Percentiles rank a stretch among this genome's conserved stretches.
These are phyloP conservation scores for Callyntrura guangdongensis DNA, from an alignment of 2,888 invertebrate genomes.

Conservation along the genomic window DNA sequence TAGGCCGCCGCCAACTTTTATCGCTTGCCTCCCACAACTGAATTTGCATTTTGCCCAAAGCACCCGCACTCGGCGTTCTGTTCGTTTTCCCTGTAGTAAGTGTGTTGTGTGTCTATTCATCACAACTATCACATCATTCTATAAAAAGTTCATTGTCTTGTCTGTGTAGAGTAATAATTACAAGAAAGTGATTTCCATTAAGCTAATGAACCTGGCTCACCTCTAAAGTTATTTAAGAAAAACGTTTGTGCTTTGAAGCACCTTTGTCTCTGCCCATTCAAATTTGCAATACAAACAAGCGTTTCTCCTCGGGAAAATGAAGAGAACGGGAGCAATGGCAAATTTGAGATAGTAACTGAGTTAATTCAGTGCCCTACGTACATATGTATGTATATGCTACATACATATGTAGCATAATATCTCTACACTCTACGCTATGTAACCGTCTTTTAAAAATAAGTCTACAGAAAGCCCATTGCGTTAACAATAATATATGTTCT, in stretches of 20 bases:
- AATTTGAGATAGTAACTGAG: background rate
- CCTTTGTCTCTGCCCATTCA: conserved; percentile 5
- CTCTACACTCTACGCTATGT: no score
- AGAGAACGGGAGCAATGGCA: background rate
- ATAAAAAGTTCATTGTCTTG: conserved; percentile 5
- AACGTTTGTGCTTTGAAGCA: background rate
- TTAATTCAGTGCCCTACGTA: no score
- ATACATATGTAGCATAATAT: no score
- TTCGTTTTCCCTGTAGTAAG: background rate
- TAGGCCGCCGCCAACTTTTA: background rate
- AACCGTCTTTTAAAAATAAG: no score
- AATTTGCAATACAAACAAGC: background rate
- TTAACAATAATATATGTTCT: no score
- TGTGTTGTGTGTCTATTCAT: conserved; percentile 2
- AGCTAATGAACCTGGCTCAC: conserved; percentile 77
- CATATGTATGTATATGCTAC: no score
- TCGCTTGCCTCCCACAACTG: background rate
- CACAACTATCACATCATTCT: no score
- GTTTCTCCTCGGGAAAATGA: background rate
- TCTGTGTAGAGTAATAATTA: conserved; percentile 70
- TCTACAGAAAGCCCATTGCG: no score
- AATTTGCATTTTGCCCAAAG: background rate
- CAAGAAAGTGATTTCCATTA: conserved; percentile 79
- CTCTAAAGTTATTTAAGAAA: conserved; percentile 65
- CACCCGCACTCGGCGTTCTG: background rate